Percentiles rank a stretch among this genome's conserved stretches.
phyloP scores from a whole-genome alignment of 2,797 vertebrate species.

The Florisuga fusca region DNA sequence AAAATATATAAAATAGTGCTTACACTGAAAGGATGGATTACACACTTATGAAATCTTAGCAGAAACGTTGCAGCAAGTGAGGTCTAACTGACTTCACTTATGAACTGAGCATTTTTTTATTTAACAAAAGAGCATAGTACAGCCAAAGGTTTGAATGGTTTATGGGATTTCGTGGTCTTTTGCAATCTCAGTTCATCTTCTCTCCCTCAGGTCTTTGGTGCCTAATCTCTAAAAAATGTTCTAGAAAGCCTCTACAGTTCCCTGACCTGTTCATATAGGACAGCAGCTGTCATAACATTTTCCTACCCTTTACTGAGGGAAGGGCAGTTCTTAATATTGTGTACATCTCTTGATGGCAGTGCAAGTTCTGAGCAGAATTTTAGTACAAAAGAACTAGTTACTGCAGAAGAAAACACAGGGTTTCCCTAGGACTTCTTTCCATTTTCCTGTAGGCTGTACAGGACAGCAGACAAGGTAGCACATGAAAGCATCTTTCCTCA shows the following conservation, averaged over 20 bases:
- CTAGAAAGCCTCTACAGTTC: slow-evolving; percentile 38
- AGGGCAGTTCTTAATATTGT: slow-evolving; percentile 37
- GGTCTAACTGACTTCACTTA: slow-evolving; percentile 12
- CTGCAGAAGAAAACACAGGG: not conserved
- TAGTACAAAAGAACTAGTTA: not conserved
- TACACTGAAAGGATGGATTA: not conserved
- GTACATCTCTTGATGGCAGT: not conserved
- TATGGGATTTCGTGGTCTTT: slow-evolving; percentile 59
- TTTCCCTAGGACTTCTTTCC: not conserved
- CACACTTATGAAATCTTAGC: not conserved
- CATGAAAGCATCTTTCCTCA: not conserved
- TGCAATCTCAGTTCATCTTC: slow-evolving; percentile 56
- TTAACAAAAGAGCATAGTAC: slow-evolving; percentile 30
- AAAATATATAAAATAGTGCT: not conserved
- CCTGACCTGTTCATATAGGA: slow-evolving; percentile 11
- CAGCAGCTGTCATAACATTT: slow-evolving; percentile 74
- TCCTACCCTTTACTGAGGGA: slow-evolving; percentile 30
- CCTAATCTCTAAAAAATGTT: slow-evolving; percentile 62
- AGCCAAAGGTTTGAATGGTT: slow-evolving; percentile 52
- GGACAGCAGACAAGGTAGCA: not conserved
- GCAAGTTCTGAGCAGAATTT: not conserved
- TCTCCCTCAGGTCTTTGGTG: slow-evolving; percentile 36
- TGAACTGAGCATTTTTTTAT: not conserved
- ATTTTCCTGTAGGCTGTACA: not conserved
- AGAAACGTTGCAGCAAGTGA: not conserved